These are phyloP conservation scores for Morpho achilles DNA, from an alignment of 2,888 invertebrate genomes.

Conservation along the genomic window DNA sequence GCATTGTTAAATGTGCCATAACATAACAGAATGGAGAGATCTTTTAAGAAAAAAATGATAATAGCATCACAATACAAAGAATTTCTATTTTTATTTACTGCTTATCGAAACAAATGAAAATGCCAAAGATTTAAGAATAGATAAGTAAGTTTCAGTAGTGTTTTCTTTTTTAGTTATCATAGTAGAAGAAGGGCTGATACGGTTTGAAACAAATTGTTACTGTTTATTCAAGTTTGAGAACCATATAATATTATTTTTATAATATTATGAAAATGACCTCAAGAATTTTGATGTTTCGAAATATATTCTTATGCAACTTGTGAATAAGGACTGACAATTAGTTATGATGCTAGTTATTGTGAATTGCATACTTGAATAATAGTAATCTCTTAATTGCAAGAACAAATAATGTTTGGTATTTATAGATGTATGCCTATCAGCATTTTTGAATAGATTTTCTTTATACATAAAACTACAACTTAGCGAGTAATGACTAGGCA, in stretches of 20 bases:
- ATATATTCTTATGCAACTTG: conserved; percentile 56
- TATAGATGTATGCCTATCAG: conserved; percentile 31
- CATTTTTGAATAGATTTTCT: conserved; percentile 28
- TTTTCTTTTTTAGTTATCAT: conserved; percentile 41
- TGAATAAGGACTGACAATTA: conserved; percentile 66
- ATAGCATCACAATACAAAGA: conserved; percentile 50
- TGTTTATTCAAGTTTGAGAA: conserved; percentile 48
- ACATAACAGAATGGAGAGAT: conserved; percentile 24
- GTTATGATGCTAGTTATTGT: conserved; percentile 50
- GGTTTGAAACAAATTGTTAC: conserved; percentile 77
- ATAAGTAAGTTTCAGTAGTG: conserved; percentile 55
- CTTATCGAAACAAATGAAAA: conserved; percentile 54
- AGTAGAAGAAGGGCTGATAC: conserved; percentile 38
- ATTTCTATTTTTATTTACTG: conserved; percentile 48
- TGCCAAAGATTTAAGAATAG: conserved; percentile 75
- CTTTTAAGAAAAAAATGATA: conserved; percentile 5
- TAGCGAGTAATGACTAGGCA: conserved; percentile 20
- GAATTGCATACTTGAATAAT: conserved; percentile 43
- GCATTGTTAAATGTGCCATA: conserved; percentile 43
- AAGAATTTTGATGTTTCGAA: conserved; percentile 54
- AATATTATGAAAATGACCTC: conserved; percentile 59
- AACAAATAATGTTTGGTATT: conserved; percentile 42
- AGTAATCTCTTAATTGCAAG: conserved; percentile 45
- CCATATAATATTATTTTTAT: conserved; percentile 64
- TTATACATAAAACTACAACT: conserved; percentile 22